These are phyloP conservation scores for Pissodes strobi DNA, from an alignment of 1,140 invertebrate species.

Conservation along the genomic window DNA sequence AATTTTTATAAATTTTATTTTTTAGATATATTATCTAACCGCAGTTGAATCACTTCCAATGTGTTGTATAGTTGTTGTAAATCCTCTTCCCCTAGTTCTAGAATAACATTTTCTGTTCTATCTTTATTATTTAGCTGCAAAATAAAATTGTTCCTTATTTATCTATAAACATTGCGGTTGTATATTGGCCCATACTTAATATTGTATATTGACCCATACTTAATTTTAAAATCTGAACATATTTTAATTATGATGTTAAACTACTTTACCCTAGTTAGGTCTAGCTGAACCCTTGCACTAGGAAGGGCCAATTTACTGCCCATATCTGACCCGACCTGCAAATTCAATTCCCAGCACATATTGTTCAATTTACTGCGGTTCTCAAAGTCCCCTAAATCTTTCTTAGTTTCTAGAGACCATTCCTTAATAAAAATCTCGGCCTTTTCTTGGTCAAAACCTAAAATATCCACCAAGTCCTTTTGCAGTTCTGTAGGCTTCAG, in stretches of 20 bases:
- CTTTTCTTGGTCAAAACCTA: slow-evolving; percentile 46
- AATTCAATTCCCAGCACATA: slow-evolving; percentile 49
- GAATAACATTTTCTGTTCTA: slow-evolving; percentile 37
- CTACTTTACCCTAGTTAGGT: slow-evolving; percentile 42
- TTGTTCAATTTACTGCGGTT: slow-evolving; percentile 43
- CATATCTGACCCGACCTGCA: slow-evolving; percentile 41
- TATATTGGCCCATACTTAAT: neutral
- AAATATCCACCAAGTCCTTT: slow-evolving; percentile 42
- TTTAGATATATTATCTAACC: slow-evolving; percentile 45
- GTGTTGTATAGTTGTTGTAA: slow-evolving; percentile 47
- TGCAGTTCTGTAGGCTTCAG: slow-evolving; percentile 49
- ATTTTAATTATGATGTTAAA: too few species aligned
- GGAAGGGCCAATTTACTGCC: slow-evolving; percentile 37
- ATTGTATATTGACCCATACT: neutral
- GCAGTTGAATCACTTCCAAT: slow-evolving; percentile 50
- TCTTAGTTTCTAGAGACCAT: slow-evolving; percentile 45
- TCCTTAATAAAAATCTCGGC: slow-evolving; percentile 50
- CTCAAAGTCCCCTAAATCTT: slow-evolving; percentile 48
- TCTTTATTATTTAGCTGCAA: slow-evolving; percentile 23
- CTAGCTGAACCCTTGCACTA: slow-evolving; percentile 40
- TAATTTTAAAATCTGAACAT: neutral
- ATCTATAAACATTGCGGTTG: neutral
- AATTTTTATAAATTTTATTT: neutral
- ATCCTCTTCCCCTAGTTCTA: slow-evolving; percentile 45
- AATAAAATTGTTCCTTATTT: slow-evolving; percentile 2